A percentile compares a stretch with the other conserved stretches of the same genome.
These are phyloP conservation scores for Harmothoe impar DNA, from an alignment of 2,888 invertebrate species.

Conservation along the genomic window DNA sequence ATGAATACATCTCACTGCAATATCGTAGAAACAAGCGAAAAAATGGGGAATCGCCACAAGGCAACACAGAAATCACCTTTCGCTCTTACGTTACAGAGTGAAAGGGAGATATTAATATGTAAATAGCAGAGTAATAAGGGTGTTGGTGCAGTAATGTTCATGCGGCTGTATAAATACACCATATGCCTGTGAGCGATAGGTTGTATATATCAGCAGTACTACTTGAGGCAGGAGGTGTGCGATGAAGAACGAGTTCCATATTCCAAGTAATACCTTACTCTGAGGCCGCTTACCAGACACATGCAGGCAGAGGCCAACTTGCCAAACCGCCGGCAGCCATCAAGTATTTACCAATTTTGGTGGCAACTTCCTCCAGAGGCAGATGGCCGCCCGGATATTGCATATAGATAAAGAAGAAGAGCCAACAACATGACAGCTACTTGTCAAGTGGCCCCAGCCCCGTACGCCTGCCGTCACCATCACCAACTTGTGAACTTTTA, in stretches of 20 bases:
- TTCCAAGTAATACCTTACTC: background rate
- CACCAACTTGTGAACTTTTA: constrained; percentile 10
- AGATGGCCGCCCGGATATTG: constrained; percentile 39
- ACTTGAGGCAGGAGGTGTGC: background rate
- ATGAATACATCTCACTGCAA: constrained; percentile 10
- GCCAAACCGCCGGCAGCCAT: background rate
- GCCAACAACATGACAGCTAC: constrained; percentile 24
- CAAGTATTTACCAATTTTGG: constrained; percentile 42
- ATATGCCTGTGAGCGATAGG: background rate
- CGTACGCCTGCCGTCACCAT: background rate
- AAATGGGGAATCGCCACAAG: background rate
- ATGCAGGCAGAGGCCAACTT: constrained; percentile 3
- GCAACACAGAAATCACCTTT: background rate
- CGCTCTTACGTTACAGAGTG: background rate
- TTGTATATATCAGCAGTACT: background rate
- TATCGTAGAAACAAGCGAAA: background rate
- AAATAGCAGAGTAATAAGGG: background rate
- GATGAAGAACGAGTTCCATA: constrained; percentile 42
- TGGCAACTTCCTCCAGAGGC: constrained; percentile 1
- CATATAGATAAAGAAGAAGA: constrained; percentile 45
- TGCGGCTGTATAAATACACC: background rate
- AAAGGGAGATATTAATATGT: background rate
- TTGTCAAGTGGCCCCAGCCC: constrained; percentile 24
- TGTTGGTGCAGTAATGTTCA: background rate
- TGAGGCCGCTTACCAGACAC: background rate